Percentiles rank a stretch among this genome's conserved stretches.
Conservation (phyloP, 2,888 invertebrate genomes). For the Pyrrhopygopsis socrates region DNA sequence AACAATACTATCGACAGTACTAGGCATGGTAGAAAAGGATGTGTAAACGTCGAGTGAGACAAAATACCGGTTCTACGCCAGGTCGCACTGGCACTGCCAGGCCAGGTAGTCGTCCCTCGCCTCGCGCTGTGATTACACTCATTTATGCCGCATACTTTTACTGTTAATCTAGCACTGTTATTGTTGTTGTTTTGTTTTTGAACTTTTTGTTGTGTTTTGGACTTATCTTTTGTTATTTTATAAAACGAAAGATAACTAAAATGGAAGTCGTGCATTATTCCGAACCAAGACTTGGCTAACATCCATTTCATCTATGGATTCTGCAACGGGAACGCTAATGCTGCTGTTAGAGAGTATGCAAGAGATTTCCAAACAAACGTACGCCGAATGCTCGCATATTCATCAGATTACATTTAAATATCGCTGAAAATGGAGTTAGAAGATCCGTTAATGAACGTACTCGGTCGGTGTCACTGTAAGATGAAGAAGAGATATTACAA, state of each 20-base stretch:
- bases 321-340: conserved; percentile 24
- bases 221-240: background rate
- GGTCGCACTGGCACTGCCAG: background rate
- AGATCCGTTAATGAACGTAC: background rate
- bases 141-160: background rate
- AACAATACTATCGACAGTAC: too few species aligned
- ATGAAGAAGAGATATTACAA: background rate
- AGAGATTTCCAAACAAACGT: conserved; percentile 62
- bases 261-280: background rate
- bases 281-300: background rate
- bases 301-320: conserved; percentile 41
- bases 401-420: conserved; percentile 39
- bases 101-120: conserved; percentile 3
- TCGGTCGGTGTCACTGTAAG: background rate
- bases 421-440: background rate
- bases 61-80: background rate
- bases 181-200: too few species aligned
- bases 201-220: background rate
- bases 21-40: background rate
- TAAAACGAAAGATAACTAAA: background rate
- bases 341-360: conserved; percentile 56
- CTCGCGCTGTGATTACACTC: background rate
- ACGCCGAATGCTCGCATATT: conserved; percentile 68
- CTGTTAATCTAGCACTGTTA: too few species aligned
- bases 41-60: background rate